These are phyloP conservation scores for Sarotherodon lohbergeri DNA, from an alignment of 2,113 vertebrate genomes.

Conservation along the genomic window DNA sequence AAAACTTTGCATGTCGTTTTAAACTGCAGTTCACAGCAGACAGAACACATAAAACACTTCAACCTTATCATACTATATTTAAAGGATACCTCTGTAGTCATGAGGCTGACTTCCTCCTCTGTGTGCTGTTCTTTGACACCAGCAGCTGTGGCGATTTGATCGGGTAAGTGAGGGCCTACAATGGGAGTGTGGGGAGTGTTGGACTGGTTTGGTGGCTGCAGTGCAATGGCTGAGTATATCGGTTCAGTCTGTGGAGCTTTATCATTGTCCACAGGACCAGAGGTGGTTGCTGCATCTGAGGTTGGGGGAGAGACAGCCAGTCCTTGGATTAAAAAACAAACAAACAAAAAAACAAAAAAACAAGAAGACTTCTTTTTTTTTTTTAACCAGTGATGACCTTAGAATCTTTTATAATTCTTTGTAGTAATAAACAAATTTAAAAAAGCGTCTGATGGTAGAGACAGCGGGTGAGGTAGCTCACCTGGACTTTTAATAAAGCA, in stretches of 20 bases:
- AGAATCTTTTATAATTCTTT: neutral
- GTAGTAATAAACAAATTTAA: neutral
- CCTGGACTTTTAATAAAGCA: neutral
- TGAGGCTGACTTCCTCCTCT: neutral
- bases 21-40: neutral
- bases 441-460: neutral
- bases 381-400: neutral
- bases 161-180: neutral
- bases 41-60: neutral
- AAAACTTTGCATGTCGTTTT: neutral
- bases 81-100: constrained; percentile 31
- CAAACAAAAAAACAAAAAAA: neutral
- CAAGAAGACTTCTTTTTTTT: neutral
- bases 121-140: neutral
- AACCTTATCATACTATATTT: neutral
- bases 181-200: constrained; percentile 40
- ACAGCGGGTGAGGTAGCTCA: neutral
- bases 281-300: neutral
- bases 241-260: constrained; percentile 68
- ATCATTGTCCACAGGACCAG: neutral
- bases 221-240: constrained; percentile 73
- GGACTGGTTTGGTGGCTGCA: constrained; percentile 83
- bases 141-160: neutral
- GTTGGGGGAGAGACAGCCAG: neutral
- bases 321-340: neutral